Percentiles rank a stretch among this genome's conserved stretches.
These are phyloP conservation scores for Carcina quercana DNA, from an alignment of 2,888 invertebrate genomes.

Conservation along the genomic window DNA sequence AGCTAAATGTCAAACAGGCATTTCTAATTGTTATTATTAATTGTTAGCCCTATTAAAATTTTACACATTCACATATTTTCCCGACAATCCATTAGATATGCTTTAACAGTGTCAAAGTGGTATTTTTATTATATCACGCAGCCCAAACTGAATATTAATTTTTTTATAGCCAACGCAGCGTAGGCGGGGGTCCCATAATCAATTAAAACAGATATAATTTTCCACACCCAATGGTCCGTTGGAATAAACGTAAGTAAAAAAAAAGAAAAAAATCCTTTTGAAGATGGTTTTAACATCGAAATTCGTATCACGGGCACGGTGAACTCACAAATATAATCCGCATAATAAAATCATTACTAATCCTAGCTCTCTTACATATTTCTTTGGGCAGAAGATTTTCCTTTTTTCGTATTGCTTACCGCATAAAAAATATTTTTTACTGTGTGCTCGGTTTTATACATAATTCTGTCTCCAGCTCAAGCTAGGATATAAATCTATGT, in stretches of 20 bases:
- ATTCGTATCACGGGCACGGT: slow-evolving; percentile 11
- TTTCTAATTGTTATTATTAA: too few relatives aligned
- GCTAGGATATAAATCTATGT: too few relatives aligned
- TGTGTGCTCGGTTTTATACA: too few relatives aligned
- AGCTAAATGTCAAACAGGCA: too few relatives aligned
- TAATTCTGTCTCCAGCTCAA: too few relatives aligned
- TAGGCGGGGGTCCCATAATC: slow-evolving; percentile 1
- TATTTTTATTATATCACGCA: too few relatives aligned
- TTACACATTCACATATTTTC: too few relatives aligned
- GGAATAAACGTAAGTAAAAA: background rate
- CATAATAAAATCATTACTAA: slow-evolving; percentile 29
- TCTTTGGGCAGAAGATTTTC: slow-evolving; percentile 21
- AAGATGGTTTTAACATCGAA: slow-evolving; percentile 3
- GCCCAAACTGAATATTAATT: slow-evolving; percentile 7
- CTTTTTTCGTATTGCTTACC: slow-evolving; percentile 22
- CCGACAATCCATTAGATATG: too few relatives aligned
- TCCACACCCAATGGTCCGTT: slow-evolving; percentile 1
- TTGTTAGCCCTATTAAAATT: too few relatives aligned
- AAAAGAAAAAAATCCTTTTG: slow-evolving; percentile 2
- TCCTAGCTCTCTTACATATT: slow-evolving; percentile 21
- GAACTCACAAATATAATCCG: slow-evolving; percentile 20
- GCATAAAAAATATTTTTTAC: slow-evolving; percentile 13
- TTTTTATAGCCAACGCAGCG: slow-evolving; percentile 2
- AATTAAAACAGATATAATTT: slow-evolving; percentile 4
- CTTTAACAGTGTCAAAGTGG: too few relatives aligned